Conservation (phyloP, 1,140 invertebrate genomes). For the Heliconius hermathena region DNA sequence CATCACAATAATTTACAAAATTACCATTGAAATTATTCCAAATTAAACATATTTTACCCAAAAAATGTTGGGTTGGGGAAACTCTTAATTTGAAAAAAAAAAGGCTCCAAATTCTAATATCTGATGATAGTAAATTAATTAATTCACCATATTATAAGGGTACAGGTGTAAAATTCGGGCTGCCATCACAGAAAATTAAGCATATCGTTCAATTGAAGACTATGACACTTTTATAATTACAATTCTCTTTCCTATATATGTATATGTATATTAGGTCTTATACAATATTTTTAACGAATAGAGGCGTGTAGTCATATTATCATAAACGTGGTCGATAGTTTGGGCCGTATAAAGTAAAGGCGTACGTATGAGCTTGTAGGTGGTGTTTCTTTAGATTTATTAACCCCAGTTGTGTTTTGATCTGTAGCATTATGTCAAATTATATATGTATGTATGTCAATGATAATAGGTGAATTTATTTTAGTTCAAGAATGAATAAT, state of each 20-base stretch:
- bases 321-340: constrained; percentile 38
- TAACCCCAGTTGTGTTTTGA: constrained; percentile 10
- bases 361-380: constrained; percentile 47
- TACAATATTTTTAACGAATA: constrained; percentile 72
- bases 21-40: neutral
- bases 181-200: constrained; percentile 77
- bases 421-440: constrained; percentile 16
- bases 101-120: constrained; percentile 9
- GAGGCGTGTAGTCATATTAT: constrained; percentile 45
- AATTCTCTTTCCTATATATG: constrained; percentile 78
- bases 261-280: constrained; percentile 66
- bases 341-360: constrained; percentile 43
- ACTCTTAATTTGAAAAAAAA: neutral
- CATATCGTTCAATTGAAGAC: constrained; percentile 80
- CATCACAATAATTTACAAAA: neutral
- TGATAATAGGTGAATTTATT: neutral
- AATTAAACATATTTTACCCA: too few species aligned
- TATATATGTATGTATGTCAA: neutral
- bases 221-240: constrained; percentile 72
- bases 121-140: constrained; percentile 28
- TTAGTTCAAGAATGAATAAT: neutral
- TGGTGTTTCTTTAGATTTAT: constrained; percentile 37
- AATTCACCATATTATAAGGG: constrained; percentile 26
- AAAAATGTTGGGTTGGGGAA: neutral
- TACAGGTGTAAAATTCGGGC: constrained; percentile 54